Percentiles rank a stretch among this genome's conserved stretches.
Evolutionary conservation across 2,888 invertebrate species (phyloP).

Genomic region (Sylvicola fuscatus): DNA sequence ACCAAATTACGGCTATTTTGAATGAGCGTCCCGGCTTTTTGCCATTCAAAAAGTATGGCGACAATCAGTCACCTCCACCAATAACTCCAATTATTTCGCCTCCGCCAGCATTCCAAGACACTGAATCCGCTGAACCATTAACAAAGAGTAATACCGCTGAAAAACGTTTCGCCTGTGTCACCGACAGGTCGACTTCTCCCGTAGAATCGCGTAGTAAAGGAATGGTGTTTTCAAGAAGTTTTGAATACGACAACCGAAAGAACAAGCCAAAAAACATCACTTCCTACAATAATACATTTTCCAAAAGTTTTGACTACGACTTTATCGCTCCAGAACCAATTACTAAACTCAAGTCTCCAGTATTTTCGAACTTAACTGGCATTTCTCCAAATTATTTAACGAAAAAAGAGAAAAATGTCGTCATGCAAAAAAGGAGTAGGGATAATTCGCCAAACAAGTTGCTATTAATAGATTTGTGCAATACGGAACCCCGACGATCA

Average conservation of each 20-base stretch:
- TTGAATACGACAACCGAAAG: conserved; percentile 23
- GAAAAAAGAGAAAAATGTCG: conserved; percentile 15
- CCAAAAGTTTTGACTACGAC: conserved; percentile 25
- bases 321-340: conserved; percentile 10
- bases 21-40: conserved; percentile 25
- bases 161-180: too few relatives aligned
- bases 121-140: conserved; percentile 14
- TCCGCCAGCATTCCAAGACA: conserved; percentile 46
- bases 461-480: conserved; percentile 2
- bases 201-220: conserved; percentile 12
- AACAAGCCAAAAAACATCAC: conserved; percentile 7
- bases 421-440: conserved; percentile 11
- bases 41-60: conserved; percentile 20
- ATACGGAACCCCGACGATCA: not conserved
- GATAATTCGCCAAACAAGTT: conserved; percentile 17
- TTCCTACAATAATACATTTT: conserved; percentile 23
- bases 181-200: too few relatives aligned
- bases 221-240: conserved; percentile 26
- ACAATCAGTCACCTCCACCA: conserved; percentile 35
- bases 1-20: conserved; percentile 17
- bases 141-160: not conserved
- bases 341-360: conserved; percentile 13
- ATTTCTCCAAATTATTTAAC: conserved; percentile 24
- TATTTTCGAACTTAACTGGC: conserved; percentile 23
- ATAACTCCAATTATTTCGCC: conserved; percentile 48